Percentiles rank a stretch among this genome's conserved stretches.
These are phyloP conservation scores for Barypeithes pellucidus DNA, from an alignment of 2,888 invertebrate genomes.

Conservation along the genomic window DNA sequence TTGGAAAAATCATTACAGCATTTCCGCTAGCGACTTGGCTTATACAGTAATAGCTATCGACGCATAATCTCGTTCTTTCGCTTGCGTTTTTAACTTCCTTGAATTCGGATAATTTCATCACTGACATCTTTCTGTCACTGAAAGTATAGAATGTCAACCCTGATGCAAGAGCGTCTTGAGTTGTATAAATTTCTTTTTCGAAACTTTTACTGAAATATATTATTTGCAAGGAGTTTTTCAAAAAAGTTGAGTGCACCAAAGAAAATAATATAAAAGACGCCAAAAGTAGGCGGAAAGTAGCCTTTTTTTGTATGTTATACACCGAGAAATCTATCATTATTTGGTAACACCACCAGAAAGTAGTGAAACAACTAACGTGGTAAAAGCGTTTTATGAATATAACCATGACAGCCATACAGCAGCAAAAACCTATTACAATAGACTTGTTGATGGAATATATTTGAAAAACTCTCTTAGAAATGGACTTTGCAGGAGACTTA, in stretches of 20 bases:
- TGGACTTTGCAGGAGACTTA: neutral
- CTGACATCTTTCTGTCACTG: neutral
- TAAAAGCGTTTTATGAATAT: neutral
- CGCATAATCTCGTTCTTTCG: neutral
- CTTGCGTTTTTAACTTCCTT: neutral
- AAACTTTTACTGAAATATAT: neutral
- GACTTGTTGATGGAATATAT: neutral
- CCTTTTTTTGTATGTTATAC: conserved; percentile 8
- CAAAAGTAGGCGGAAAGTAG: conserved; percentile 14
- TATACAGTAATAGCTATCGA: neutral
- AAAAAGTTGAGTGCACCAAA: neutral
- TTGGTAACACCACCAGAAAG: conserved; percentile 21
- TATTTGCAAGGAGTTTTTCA: neutral
- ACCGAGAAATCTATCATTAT: conserved; percentile 10
- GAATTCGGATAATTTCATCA: neutral
- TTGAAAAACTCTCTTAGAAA: conserved; percentile 10
- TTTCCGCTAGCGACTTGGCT: neutral
- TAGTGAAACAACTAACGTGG: neutral
- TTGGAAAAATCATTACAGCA: neutral
- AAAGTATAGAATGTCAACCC: neutral
- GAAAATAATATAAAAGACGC: neutral
- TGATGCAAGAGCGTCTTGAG: neutral
- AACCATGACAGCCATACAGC: neutral
- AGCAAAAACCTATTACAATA: neutral
- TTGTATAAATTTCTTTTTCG: neutral